Base-by-base conservation (phyloP, 2,113 vertebrate genomes). In the Anthoscopus minutus region DNA sequence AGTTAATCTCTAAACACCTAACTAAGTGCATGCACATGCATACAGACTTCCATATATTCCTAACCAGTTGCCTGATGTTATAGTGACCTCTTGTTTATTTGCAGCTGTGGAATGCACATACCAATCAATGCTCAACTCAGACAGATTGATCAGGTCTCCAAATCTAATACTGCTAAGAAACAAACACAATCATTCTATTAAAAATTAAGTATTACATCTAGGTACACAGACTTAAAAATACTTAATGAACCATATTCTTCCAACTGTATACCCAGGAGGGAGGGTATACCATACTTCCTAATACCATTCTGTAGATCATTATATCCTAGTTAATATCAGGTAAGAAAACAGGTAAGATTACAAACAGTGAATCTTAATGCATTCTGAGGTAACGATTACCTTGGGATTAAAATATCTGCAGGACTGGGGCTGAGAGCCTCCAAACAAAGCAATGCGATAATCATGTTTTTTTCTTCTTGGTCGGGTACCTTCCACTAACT, bases 351-450 rank as follows among this genome's bases (percentile, higher is more conserved):
- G 1, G 1, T 18, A 53, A n/a, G 79, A 70, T 74, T 90, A 94
- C 93, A 96, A 84, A 88, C 93, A 96, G 76, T 95, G 92, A 93
- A 94, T 83, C 79, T 97, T 96, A 87, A 96, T 94, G 96, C 87
- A 92, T 96, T 96, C 91, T 94, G 94, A 93, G 84, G 91, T 94
- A 89, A 96, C 82, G 93, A 93, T 97, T 97, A 99, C 99, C 98
- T 99, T 99, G 77, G 99, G 99, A 95, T 99, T 99, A 96, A 99
- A 99, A 89, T 99, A 99, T 97, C 99, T 98, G 96, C 99, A 99
- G 93, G 99, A 99, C 93, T 99, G 99, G 81, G 99, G 99, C 96
- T 99, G 99, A 12, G 99, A 99, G 81, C 99, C 99, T 86, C 99
- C 99, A 95, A 99, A 99, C 47, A 99, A 97, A 77, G 99, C 99